These are phyloP conservation scores for Todiramphus chloris DNA, from an alignment of 2,113 vertebrate genomes.

Conservation along the genomic window DNA sequence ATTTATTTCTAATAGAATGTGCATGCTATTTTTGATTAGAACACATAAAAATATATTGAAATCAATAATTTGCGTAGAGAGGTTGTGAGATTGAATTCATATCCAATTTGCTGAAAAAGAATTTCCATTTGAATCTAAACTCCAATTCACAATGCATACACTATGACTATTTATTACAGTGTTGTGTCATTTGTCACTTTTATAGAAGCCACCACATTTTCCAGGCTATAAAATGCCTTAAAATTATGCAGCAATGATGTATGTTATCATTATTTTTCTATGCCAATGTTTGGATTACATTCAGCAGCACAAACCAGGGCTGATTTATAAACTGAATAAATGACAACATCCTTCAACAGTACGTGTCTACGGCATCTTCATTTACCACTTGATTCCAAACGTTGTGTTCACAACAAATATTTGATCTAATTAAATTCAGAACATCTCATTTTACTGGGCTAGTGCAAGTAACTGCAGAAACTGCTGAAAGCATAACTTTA, in stretches of 20 bases:
- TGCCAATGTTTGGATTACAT: constrained; percentile 67
- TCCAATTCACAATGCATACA: constrained; percentile 66
- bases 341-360: constrained; percentile 67
- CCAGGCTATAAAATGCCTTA: constrained; percentile 73
- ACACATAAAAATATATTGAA: constrained; percentile 31
- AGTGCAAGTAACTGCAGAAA: constrained; percentile 21
- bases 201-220: constrained; percentile 73
- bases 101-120: constrained; percentile 31
- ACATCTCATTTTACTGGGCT: background rate
- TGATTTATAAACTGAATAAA: constrained; percentile 77
- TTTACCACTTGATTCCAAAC: constrained; percentile 65
- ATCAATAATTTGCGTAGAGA: constrained; percentile 46
- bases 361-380: constrained; percentile 59
- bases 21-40: constrained; percentile 26
- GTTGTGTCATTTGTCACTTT: constrained; percentile 75
- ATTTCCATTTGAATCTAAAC: constrained; percentile 53
- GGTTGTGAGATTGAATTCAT: constrained; percentile 57
- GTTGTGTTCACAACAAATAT: constrained; percentile 50
- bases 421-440: constrained; percentile 53
- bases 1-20: background rate
- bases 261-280: constrained; percentile 72
- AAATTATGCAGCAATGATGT: constrained; percentile 74
- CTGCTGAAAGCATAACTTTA: background rate
- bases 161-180: constrained; percentile 70
- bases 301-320: constrained; percentile 58